Conservation (phyloP, 2,113 vertebrate genomes). For the Coregonus clupeaformis region DNA sequence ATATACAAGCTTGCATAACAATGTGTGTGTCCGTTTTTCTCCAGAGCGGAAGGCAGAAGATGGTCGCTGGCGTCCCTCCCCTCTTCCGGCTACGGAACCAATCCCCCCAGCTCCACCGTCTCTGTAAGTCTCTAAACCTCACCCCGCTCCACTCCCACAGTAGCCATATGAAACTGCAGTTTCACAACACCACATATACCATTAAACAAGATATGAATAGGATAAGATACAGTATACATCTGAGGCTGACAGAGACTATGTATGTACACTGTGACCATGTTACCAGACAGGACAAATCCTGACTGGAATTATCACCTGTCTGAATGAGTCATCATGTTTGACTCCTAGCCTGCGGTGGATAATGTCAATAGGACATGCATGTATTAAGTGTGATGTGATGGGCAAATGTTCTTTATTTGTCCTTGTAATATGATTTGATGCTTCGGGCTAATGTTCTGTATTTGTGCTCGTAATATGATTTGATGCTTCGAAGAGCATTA, state of each 20-base stretch:
- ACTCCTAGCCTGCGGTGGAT: slow-evolving; percentile 26
- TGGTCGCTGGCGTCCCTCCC: slow-evolving; percentile 97
- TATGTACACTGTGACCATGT: no score
- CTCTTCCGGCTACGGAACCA: slow-evolving; percentile 97
- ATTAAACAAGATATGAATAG: no score
- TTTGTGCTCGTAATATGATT: slow-evolving; percentile 6
- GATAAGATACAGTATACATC: no score
- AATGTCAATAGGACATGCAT: not conserved
- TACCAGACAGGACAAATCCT: no score
- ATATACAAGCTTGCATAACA: slow-evolving; percentile 52
- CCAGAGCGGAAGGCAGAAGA: slow-evolving; percentile 92
- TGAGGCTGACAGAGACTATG: no score
- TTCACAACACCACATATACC: not conserved
- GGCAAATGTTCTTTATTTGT: not conserved
- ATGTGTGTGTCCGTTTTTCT: slow-evolving; percentile 35
- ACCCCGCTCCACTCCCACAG: not conserved
- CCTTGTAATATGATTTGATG: not conserved
- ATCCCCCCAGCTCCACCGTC: slow-evolving; percentile 95
- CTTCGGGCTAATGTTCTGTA: not conserved
- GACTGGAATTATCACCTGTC: slow-evolving; percentile 48
- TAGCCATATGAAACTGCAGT: not conserved
- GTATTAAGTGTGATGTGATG: not conserved
- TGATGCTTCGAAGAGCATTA: not conserved
- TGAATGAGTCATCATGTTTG: slow-evolving; percentile 55
- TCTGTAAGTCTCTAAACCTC: slow-evolving; percentile 76